Percentiles rank a stretch among this genome's conserved stretches.
phyloP scores from a whole-genome alignment of 1,140 invertebrate genomes.

The Tetramorium simillimum region DNA sequence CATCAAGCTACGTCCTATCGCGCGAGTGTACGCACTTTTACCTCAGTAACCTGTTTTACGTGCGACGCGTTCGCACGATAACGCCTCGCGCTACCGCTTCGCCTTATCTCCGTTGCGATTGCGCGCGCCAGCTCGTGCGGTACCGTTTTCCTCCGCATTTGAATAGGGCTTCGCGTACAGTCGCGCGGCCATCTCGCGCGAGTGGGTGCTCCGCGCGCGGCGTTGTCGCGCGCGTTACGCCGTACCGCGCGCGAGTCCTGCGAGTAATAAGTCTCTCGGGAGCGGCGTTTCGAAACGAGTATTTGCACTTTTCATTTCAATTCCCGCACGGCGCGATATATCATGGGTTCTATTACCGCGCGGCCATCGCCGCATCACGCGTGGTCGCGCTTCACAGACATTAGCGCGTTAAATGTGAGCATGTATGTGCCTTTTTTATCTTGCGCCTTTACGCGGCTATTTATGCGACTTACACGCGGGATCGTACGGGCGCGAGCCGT shows the following conservation, averaged over 20 bases:
- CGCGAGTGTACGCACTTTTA: conserved; percentile 29
- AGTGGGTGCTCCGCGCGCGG: not conserved
- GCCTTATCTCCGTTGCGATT: conserved; percentile 63
- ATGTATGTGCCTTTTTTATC: conserved; percentile 49
- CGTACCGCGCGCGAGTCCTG: not conserved
- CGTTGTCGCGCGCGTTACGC: not conserved
- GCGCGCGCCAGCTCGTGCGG: not conserved
- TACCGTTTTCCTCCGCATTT: conserved; percentile 65
- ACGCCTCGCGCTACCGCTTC: conserved; percentile 62
- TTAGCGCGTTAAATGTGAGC: conserved; percentile 44
- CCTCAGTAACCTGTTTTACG: conserved; percentile 60
- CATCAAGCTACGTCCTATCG: conserved; percentile 33
- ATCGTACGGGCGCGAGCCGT: not conserved
- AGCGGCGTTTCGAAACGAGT: conserved; percentile 39
- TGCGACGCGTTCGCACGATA: conserved; percentile 56
- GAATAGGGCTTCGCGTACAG: conserved; percentile 36
- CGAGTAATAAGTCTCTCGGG: conserved; percentile 36
- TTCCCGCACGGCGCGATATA: conserved; percentile 36
- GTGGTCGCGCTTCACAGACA: conserved; percentile 14
- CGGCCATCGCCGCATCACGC: not conserved
- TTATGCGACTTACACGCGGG: conserved; percentile 28
- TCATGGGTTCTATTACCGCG: conserved; percentile 36
- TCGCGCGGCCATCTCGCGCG: not conserved
- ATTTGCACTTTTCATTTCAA: conserved; percentile 43
- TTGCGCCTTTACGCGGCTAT: conserved; percentile 27